Evolutionary conservation across 2,888 invertebrate genomes (phyloP), one percentile per base, ranked within the genome.

Genomic region (Drepana falcataria): DNA sequence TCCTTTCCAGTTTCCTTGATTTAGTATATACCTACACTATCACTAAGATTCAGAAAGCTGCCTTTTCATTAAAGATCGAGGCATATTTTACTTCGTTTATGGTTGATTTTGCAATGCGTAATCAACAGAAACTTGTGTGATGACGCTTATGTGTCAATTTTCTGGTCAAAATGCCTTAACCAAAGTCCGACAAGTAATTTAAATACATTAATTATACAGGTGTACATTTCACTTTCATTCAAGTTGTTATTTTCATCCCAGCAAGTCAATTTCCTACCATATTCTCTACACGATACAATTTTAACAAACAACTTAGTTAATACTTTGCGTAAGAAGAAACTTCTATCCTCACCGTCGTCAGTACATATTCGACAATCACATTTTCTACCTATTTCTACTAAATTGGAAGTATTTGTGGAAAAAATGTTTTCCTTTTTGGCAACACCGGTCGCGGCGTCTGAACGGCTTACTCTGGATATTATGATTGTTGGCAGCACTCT

Each of bases 81-180:
- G 3, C 37, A 1, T 37, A 37, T 37, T 37, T 37, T 37, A 21
- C 37, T 4, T 4, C 4, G 5, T 5, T 33, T 21, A 49, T 7
- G 21, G 40, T 40, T 49, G 21, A 3, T 21, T 41, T 51, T 40
- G 33, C 51, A 35, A 34, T 34, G 44, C 44, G 3, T 44, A 3
- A 44, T 9, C 21, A 21, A 21, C 21, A 1, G 21, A 21, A 21
- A 21, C 21, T 21, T 21, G 21, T 21, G 21, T 21, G 21, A 9
- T 44, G 44, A 44, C 6, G 44, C 9, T 44, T 9, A 63, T 58
- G 56, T 47, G 48, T 55, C 53, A 56, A 68, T 73, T 69, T 79
- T 87, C 68, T 90, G 90, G 77, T 88, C 88, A 59, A 83, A 77
- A 79, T 90, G 90, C 66, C 91, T 79, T 63, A 91, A 78, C 91